phyloP scores from a whole-genome alignment of 2,797 vertebrate species.

The Neoniphon sammara region DNA sequence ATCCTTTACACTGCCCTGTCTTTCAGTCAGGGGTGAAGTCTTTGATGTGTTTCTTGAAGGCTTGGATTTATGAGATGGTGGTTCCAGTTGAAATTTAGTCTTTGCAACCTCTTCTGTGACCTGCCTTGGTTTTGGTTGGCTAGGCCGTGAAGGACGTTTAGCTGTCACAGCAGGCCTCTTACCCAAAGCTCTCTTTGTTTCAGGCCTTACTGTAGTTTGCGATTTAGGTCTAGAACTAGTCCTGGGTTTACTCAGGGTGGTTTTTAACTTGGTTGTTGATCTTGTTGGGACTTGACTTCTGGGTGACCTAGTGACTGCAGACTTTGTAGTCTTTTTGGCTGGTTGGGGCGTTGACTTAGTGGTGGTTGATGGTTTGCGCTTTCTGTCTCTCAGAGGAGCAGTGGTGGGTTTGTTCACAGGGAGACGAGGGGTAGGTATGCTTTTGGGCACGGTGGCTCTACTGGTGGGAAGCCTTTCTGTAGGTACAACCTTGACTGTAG shows the following conservation, averaged over 20 bases:
- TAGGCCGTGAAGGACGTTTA: constrained; percentile 54
- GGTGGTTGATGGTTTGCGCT: constrained; percentile 36
- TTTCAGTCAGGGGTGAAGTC: constrained; percentile 44
- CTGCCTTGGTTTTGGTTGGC: constrained; percentile 43
- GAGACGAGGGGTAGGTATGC: constrained; percentile 64
- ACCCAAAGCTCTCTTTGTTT: constrained; percentile 35
- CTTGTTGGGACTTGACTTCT: constrained; percentile 37
- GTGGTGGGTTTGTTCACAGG: constrained; percentile 23
- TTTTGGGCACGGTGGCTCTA: constrained; percentile 65
- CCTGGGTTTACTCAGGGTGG: constrained; percentile 37
- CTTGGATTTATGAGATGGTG: constrained; percentile 69
- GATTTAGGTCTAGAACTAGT: constrained; percentile 44
- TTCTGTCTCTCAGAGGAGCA: constrained; percentile 18
- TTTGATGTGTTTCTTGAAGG: constrained; percentile 7
- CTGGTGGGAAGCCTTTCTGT: constrained; percentile 39
- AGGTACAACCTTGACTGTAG: constrained; percentile 21
- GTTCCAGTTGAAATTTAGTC: constrained; percentile 78
- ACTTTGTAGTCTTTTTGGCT: constrained; percentile 37
- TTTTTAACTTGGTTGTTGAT: constrained; percentile 51
- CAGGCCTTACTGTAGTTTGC: constrained; percentile 39
- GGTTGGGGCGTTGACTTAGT: constrained; percentile 9
- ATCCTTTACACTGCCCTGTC: constrained; percentile 48
- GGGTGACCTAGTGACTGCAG: constrained; percentile 38
- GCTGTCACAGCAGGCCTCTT: constrained; percentile 40
- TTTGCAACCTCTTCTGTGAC: constrained; percentile 47